Percentiles rank a stretch among this genome's conserved stretches.
Evolutionary conservation across 2,797 vertebrate species (phyloP).

Genomic region (Enteromius thamalakanensis): DNA sequence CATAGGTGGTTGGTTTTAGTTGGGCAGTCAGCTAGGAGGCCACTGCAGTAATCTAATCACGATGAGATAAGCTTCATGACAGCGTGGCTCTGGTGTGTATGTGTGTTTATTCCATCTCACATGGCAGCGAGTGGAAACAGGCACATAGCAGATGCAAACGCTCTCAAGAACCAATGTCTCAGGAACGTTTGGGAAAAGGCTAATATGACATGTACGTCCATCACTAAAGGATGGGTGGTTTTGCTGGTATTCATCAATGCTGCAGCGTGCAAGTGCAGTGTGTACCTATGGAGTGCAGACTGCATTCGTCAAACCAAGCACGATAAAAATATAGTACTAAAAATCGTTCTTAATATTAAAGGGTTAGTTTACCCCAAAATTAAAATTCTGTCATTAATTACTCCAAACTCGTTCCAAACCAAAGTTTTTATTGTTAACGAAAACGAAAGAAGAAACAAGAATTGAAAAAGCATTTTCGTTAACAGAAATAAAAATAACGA

Average conservation of each 20-base stretch:
- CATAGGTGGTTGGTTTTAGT: constrained; percentile 67
- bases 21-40: constrained; percentile 69
- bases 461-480: no score
- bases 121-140: constrained; percentile 63
- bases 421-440: no score
- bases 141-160: constrained; percentile 48
- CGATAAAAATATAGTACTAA: no score
- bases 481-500: no score
- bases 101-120: constrained; percentile 67
- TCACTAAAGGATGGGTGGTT: constrained; percentile 42
- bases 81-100: constrained; percentile 71
- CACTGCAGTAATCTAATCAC: constrained; percentile 75
- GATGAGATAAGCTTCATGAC: constrained; percentile 76
- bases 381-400: no score
- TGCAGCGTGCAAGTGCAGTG: neutral
- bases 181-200: constrained; percentile 65
- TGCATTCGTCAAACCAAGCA: constrained; percentile 14
- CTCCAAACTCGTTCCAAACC: no score
- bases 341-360: no score
- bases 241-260: constrained; percentile 38
- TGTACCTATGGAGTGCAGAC: constrained; percentile 13
- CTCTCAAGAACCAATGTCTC: constrained; percentile 57
- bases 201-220: constrained; percentile 46
- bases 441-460: no score
- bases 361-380: no score